Percentiles rank a stretch among this genome's conserved stretches.
These are phyloP conservation scores for Aphis craccivora DNA, from an alignment of 1,140 invertebrate genomes.

Conservation along the genomic window DNA sequence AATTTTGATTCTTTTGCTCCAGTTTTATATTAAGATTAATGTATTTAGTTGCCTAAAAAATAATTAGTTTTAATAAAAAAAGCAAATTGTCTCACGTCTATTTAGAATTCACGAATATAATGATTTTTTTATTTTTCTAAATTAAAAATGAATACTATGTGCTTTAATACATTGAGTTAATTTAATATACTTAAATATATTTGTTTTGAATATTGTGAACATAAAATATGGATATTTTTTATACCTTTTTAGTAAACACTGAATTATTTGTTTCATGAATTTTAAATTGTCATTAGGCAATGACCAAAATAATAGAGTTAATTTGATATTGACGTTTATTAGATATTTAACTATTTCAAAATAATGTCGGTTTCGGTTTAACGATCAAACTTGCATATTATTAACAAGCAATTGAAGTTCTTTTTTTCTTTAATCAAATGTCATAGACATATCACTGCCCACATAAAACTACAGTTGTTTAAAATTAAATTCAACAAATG, in stretches of 20 bases:
- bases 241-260: neutral
- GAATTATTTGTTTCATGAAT: neutral
- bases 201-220: neutral
- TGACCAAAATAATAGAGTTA: neutral
- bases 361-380: neutral
- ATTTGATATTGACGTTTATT: neutral
- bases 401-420: neutral
- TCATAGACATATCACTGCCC: conserved; percentile 5
- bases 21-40: no score
- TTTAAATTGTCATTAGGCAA: neutral
- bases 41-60: no score
- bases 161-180: neutral
- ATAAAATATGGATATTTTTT: neutral
- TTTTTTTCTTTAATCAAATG: neutral
- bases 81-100: no score
- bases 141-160: neutral
- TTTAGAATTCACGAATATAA: no score
- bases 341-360: neutral
- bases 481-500: conserved; percentile 7
- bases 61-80: no score
- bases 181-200: neutral
- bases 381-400: neutral
- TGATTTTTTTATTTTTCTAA: neutral
- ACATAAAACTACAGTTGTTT: neutral
- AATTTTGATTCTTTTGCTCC: no score